A percentile compares a stretch with the other conserved stretches of the same genome.
Evolutionary conservation across 2,888 invertebrate genomes (phyloP).

Genomic region (Flexamia atlantica): DNA sequence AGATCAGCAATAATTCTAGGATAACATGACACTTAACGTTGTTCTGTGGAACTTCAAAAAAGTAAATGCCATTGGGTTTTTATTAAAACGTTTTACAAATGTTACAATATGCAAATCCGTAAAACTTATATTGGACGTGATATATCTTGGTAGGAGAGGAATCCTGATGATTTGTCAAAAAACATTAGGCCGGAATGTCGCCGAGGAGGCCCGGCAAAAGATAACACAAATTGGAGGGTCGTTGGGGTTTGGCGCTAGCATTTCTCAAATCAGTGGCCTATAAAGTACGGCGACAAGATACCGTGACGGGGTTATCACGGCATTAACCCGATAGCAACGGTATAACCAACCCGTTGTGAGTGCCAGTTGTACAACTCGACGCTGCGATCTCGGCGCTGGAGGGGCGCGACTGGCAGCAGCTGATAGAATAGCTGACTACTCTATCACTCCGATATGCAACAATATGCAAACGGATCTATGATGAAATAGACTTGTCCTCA

Average conservation of each 20-base stretch:
- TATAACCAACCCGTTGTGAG: constrained; percentile 24
- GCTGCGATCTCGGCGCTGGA: neutral
- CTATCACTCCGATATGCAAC: no score
- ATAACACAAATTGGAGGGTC: neutral
- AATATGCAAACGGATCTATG: no score
- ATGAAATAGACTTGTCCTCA: no score
- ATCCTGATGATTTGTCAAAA: neutral
- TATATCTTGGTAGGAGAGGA: neutral
- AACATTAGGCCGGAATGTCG: constrained; percentile 11
- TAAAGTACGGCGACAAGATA: constrained; percentile 42
- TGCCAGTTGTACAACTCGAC: neutral
- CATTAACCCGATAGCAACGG: constrained; percentile 16
- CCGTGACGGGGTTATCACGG: constrained; percentile 21
- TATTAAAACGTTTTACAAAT: no score
- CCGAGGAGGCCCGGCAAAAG: neutral
- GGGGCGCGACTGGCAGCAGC: neutral
- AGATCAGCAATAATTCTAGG: no score
- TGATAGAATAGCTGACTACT: neutral
- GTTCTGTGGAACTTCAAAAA: no score
- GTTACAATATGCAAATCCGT: no score
- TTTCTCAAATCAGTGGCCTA: constrained; percentile 40
- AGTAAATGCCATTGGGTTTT: no score
- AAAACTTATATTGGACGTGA: neutral
- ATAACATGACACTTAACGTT: no score
- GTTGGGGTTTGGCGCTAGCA: neutral